Base-by-base conservation (phyloP, 2,113 vertebrate species). In the Gopherus evgoodei region DNA sequence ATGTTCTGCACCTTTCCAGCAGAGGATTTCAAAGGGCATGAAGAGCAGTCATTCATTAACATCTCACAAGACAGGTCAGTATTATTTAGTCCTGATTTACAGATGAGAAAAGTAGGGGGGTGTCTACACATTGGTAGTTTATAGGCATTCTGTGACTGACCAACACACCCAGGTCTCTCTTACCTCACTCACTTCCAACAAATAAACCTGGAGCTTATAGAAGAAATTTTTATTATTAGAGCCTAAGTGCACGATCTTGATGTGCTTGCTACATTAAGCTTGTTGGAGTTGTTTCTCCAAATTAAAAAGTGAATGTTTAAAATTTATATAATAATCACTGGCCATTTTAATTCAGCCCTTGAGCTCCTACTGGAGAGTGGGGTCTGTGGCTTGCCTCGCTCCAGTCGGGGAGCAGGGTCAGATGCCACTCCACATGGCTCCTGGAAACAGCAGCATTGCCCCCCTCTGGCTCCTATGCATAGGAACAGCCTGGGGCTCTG, bases 21-120 rank as follows among this genome's bases (percentile, higher is more conserved):
- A 69, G 79, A 13, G 8, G 93, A 75, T 81, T 80, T 91, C 47
- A 86, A 92, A 65, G 31, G 62, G 62, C 62, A 11, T 21, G 35
- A 9, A 0, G 4, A 69, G 62, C 65, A 88, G 14, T 42, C 86
- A 81, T 88, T 86, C 96, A 94, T 95, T 95, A 92, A 90, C 12
- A 52, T 24, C 50, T 59, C 0, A 0, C 57, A 76, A 86, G 87
- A 81, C 11, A 44, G 90, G 84, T 5, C 83, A 22, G 57, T 93
- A 52, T 72, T 89, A 78, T 53, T 86, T 69, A n/a, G 49, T 84
- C 94, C 38, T 76, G 49, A 81, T 88, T 88, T 88, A 83, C 49
- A 88, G 86, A 90, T 11, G 4, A 89, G 89, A 69, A 88, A 86
- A 65, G 17, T 65, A 59, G 90, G 69, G 44, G 44, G 72, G 5